Percentiles rank a stretch among this genome's conserved stretches.
These are phyloP conservation scores for Cerceris ruficornis DNA, from an alignment of 2,888 invertebrate genomes.

Conservation along the genomic window DNA sequence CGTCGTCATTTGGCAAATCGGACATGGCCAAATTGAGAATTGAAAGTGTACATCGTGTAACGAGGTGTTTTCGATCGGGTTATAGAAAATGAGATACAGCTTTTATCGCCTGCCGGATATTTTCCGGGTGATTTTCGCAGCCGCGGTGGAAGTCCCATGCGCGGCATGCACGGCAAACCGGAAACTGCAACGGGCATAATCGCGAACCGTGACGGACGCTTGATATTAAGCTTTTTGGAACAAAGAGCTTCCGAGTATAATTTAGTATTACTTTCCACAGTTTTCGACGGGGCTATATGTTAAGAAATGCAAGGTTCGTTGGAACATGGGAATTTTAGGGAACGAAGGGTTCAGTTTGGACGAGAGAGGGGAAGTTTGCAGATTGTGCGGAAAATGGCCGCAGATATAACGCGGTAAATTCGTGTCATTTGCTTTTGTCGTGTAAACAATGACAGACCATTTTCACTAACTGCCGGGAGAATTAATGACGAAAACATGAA, in stretches of 20 bases:
- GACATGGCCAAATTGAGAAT: slow-evolving; percentile 24
- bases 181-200: slow-evolving; percentile 50
- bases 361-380: neutral
- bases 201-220: slow-evolving; percentile 46
- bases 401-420: neutral
- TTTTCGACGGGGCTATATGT: neutral
- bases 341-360: too few relatives aligned
- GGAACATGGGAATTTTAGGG: neutral
- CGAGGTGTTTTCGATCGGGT: slow-evolving; percentile 2
- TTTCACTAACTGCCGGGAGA: neutral
- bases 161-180: slow-evolving; percentile 25
- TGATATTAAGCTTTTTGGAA: slow-evolving; percentile 46
- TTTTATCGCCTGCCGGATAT: slow-evolving; percentile 20
- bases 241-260: slow-evolving; percentile 44
- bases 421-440: neutral
- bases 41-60: slow-evolving; percentile 3
- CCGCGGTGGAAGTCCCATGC: neutral
- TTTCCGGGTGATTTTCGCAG: slow-evolving; percentile 18
- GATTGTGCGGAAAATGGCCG: neutral
- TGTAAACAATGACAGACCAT: neutral
- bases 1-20: too few relatives aligned
- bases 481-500: neutral
- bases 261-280: slow-evolving; percentile 39
- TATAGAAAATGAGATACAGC: slow-evolving; percentile 11
- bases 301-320: neutral